phyloP scores from a whole-genome alignment of 2,888 invertebrate genomes.

The Xestia xanthographa region DNA sequence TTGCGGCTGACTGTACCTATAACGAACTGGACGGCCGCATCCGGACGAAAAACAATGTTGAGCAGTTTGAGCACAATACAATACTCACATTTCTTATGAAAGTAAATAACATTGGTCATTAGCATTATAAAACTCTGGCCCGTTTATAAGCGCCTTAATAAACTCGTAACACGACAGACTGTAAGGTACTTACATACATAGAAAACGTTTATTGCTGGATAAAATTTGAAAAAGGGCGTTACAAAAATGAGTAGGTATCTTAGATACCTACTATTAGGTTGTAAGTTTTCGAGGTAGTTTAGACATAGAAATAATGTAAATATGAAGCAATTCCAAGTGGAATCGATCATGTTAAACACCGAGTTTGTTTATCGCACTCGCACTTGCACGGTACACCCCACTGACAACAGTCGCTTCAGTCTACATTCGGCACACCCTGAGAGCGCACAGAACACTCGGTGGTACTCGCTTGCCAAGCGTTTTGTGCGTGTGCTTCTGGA shows the following conservation, averaged over 20 bases:
- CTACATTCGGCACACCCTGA: background rate
- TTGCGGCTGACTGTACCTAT: slow-evolving; percentile 16
- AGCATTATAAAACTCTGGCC: background rate
- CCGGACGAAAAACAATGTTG: slow-evolving; percentile 23
- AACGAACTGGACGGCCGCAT: slow-evolving; percentile 27
- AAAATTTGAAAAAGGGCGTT: slow-evolving; percentile 24
- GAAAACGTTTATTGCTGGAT: background rate
- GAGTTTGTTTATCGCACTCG: background rate
- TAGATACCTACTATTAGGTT: background rate
- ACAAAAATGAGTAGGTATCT: slow-evolving; percentile 17
- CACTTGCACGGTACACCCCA: background rate
- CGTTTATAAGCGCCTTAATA: background rate
- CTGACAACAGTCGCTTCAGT: background rate
- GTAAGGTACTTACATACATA: background rate
- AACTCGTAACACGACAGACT: background rate
- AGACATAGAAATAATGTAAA: background rate
- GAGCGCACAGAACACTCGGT: background rate
- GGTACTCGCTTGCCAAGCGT: background rate
- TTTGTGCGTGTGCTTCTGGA: background rate
- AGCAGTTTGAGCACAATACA: slow-evolving; percentile 6
- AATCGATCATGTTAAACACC: background rate
- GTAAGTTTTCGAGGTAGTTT: slow-evolving; percentile 39
- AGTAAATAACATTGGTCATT: slow-evolving; percentile 4
- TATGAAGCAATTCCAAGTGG: slow-evolving; percentile 5
- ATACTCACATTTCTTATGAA: background rate